These are phyloP conservation scores for Gobius niger DNA, from an alignment of 2,113 vertebrate species.

Conservation along the genomic window DNA sequence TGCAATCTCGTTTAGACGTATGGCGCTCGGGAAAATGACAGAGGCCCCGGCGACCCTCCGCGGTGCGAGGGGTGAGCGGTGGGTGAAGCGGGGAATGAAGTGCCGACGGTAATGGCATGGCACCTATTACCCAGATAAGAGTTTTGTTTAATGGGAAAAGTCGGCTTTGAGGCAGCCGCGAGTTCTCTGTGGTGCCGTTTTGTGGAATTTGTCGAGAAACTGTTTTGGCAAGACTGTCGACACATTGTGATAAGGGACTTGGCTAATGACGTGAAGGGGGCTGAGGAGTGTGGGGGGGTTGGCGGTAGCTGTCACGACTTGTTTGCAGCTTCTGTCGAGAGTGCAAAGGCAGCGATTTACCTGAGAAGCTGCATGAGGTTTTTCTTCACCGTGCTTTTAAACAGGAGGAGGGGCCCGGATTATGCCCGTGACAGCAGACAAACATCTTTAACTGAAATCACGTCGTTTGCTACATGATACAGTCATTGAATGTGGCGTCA, in stretches of 20 bases:
- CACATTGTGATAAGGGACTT: neutral
- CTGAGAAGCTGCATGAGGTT: slow-evolving; percentile 8
- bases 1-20: neutral
- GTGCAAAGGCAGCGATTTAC: neutral
- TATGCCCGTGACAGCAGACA: too few relatives aligned
- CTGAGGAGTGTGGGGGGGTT: slow-evolving; percentile 3
- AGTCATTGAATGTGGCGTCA: too few relatives aligned
- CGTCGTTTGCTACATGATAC: too few relatives aligned
- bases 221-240: neutral
- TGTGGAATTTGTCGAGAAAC: slow-evolving; percentile 1
- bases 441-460: too few relatives aligned
- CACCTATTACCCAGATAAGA: slow-evolving; percentile 30
- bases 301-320: slow-evolving; percentile 9
- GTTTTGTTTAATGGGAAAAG: slow-evolving; percentile 19
- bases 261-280: slow-evolving; percentile 13
- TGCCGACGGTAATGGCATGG: slow-evolving; percentile 8
- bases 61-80: neutral
- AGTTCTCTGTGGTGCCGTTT: slow-evolving; percentile 1
- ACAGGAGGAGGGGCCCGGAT: too few relatives aligned
- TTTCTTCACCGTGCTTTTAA: too few relatives aligned
- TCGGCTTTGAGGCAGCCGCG: neutral
- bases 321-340: slow-evolving; percentile 13
- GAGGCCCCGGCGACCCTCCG: slow-evolving; percentile 1
- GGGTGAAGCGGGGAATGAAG: slow-evolving; percentile 20
- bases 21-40: neutral